Conservation (phyloP, 64 coral and sea anemone species). For the Montipora sp. region DNA sequence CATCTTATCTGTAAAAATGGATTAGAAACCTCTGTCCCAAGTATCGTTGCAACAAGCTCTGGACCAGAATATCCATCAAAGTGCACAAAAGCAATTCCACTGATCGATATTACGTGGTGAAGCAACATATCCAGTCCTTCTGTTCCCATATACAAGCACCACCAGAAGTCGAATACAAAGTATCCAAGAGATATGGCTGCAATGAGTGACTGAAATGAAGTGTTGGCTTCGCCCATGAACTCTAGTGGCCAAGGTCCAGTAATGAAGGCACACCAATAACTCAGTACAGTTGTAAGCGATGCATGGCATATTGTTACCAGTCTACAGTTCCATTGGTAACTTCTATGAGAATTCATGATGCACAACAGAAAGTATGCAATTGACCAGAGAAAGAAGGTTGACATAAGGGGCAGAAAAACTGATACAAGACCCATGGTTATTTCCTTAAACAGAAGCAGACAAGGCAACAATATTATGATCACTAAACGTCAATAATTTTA, state of each 20-base stretch:
- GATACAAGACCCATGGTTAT: background rate
- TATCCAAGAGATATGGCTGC: slow-evolving; percentile 81
- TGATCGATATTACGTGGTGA: slow-evolving; percentile 87
- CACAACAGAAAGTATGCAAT: slow-evolving; percentile 66
- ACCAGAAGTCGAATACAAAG: slow-evolving; percentile 93
- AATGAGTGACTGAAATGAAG: slow-evolving; percentile 78
- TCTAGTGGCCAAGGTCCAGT: slow-evolving; percentile 94
- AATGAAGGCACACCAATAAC: slow-evolving; percentile 76
- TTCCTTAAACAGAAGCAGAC: background rate
- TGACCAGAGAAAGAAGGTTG: slow-evolving; percentile 72
- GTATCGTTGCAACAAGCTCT: slow-evolving; percentile 83
- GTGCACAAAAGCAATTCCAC: slow-evolving; percentile 54
- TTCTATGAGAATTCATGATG: slow-evolving; percentile 64
- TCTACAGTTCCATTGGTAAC: slow-evolving; percentile 86
- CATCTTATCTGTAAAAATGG: slow-evolving; percentile 92
- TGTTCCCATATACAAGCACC: slow-evolving; percentile 94
- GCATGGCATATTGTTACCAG: slow-evolving; percentile 75
- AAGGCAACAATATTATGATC: background rate
- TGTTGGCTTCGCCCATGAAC: slow-evolving; percentile 72
- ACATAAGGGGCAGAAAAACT: background rate
- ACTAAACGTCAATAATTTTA: too few species aligned
- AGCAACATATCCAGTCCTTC: slow-evolving; percentile 90
- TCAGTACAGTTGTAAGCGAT: slow-evolving; percentile 44
- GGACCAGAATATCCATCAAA: slow-evolving; percentile 74
- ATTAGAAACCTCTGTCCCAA: slow-evolving; percentile 95